Conservation (phyloP, 1,140 invertebrate genomes). For the Orchestia grillus region DNA sequence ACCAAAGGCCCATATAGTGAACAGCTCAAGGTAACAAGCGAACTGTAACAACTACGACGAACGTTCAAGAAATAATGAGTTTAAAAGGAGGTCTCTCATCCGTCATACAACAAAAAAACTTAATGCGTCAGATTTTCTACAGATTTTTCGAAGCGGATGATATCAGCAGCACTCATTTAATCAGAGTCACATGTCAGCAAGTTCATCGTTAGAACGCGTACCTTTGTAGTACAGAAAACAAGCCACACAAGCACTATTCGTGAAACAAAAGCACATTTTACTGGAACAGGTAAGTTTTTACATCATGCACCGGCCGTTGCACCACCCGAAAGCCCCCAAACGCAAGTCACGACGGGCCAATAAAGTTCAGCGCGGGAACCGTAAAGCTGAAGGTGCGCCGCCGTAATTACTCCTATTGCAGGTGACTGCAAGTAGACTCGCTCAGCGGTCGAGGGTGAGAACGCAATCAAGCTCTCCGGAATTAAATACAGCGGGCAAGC, state of each 20-base stretch:
- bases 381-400: slow-evolving; percentile 30
- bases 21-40: too few species aligned
- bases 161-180: too few species aligned
- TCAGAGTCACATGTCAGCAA: too few species aligned
- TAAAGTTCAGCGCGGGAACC: not conserved
- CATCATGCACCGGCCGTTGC: not conserved
- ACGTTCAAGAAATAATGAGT: too few species aligned
- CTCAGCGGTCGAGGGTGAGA: not conserved
- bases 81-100: too few species aligned
- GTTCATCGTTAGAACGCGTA: too few species aligned
- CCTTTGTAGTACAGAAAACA: not conserved
- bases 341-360: slow-evolving; percentile 25
- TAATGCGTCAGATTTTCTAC: too few species aligned
- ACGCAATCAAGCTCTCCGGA: not conserved
- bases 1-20: too few species aligned
- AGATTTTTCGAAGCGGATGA: too few species aligned
- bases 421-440: not conserved
- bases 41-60: too few species aligned
- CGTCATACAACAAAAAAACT: too few species aligned
- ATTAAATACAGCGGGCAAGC: not conserved
- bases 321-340: slow-evolving; percentile 1
- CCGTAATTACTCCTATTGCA: slow-evolving; percentile 31
- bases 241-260: not conserved
- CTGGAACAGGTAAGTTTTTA: not conserved
- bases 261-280: not conserved